phyloP scores from a whole-genome alignment of 2,888 invertebrate genomes.

The Mamestra brassicae region DNA sequence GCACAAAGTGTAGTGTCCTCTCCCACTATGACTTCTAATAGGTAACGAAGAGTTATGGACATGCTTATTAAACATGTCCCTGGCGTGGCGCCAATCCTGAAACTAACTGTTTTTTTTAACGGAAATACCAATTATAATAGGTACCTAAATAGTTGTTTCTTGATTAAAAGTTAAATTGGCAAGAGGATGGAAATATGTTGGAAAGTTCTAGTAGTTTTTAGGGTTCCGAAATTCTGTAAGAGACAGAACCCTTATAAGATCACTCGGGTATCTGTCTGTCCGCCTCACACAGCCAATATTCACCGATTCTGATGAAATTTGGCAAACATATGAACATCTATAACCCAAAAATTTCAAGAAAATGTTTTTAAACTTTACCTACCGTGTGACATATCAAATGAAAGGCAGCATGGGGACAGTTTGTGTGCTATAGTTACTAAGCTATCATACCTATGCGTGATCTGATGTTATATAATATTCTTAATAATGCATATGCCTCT shows the following conservation, averaged over 20 bases:
- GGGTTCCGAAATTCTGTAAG: too few species aligned
- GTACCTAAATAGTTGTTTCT: constrained; percentile 25
- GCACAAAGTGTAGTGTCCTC: not conserved
- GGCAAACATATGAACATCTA: too few species aligned
- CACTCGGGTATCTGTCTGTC: too few species aligned
- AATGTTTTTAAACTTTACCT: too few species aligned
- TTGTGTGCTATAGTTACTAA: too few species aligned
- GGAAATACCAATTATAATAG: constrained; percentile 51
- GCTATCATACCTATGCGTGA: too few species aligned
- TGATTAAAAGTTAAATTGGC: constrained; percentile 28
- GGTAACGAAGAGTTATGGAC: constrained; percentile 38
- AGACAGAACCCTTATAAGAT: too few species aligned
- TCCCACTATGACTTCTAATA: not conserved
- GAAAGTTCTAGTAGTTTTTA: constrained; percentile 1
- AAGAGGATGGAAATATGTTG: not conserved
- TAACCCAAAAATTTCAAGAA: too few species aligned
- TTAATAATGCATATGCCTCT: not conserved
- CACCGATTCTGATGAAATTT: too few species aligned
- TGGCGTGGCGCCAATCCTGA: constrained; percentile 39
- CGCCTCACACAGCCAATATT: too few species aligned
- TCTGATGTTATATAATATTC: not conserved
- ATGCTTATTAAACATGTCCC: constrained; percentile 28
- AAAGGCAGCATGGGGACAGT: too few species aligned
- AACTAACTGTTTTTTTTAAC: constrained; percentile 20
- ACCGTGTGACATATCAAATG: too few species aligned